Conservation (phyloP, 1,140 invertebrate genomes). For the Plectrocnemia conspersa region DNA sequence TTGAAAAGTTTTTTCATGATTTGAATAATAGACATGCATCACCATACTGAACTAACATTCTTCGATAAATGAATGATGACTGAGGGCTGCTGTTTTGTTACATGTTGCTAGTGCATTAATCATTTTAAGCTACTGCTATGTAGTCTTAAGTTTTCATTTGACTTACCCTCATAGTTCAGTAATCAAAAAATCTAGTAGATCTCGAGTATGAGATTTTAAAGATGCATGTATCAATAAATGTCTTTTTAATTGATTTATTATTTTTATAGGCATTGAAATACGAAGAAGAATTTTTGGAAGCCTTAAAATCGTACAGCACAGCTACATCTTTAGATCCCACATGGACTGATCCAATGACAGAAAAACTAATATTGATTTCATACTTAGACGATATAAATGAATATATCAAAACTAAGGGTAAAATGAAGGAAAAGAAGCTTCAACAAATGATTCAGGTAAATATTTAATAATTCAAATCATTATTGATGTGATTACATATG, state of each 20-base stretch:
- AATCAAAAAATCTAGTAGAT: too few species aligned
- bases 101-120: too few species aligned
- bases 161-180: too few species aligned
- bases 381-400: constrained; percentile 65
- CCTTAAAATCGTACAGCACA: constrained; percentile 63
- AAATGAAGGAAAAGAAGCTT: constrained; percentile 67
- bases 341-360: constrained; percentile 63
- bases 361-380: constrained; percentile 58
- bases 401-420: constrained; percentile 64
- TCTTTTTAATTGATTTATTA: constrained; percentile 28
- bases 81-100: too few species aligned
- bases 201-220: too few species aligned
- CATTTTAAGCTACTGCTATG: too few species aligned
- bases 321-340: constrained; percentile 67
- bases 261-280: constrained; percentile 67
- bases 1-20: too few species aligned
- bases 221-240: too few species aligned
- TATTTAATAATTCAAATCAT: constrained; percentile 17
- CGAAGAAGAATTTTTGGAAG: constrained; percentile 70
- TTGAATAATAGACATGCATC: too few species aligned
- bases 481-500: constrained; percentile 13
- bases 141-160: too few species aligned
- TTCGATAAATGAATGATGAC: too few species aligned
- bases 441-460: constrained; percentile 61
- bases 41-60: too few species aligned